Base-by-base conservation (phyloP, 1,140 invertebrate genomes). In the Papilio polyxenes region DNA sequence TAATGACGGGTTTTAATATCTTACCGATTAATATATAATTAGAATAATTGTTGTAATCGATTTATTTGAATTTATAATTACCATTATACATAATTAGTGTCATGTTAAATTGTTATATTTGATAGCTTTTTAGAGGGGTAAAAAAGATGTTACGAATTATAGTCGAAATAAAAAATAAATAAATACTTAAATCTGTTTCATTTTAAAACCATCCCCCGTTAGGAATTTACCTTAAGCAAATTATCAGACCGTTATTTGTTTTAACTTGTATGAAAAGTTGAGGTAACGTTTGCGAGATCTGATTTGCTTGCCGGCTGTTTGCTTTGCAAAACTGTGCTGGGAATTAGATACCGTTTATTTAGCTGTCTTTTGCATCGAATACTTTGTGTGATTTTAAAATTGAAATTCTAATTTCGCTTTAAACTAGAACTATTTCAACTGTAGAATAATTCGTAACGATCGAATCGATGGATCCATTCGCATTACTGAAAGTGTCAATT, bases 221-320 rank as follows among this genome's bases (percentile, higher is more conserved):
- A 44, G 78, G 49, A 80, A 80, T 69, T 69, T 69, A 80, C 78
- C 44, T 44, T 23, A n/a, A 69, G 62, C 59, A 80, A 80, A 80
- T 80, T 80, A 80, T 69, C 78, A 69, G 78, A 80, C 78, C n/a
- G 78, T 15, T 80, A 69, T 80, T 80, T 80, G 78, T 69, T 80
- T 80, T 69, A 80, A 65, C 78, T 80, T 62, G 40, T 37, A 69
- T 49, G 78, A 69, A 80, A 80, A 80, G 78, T 80, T 80, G 59
- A 80, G 78, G 78, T 69, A 80, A 69, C 78, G 56, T 44, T 20
- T 44, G 23, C 31, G 78, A 80, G 78, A 80, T 80, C 78, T 48
- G 78, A 80, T 80, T 80, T 80, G 10, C 59, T 69, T 80, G 23
- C 59, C 59, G 65, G 65, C 40, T 69, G 62, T 80, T 80, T 80